A percentile compares a stretch with the other conserved stretches of the same genome.
Conservation (phyloP, 1,140 invertebrate genomes). For the Pseudomyrmex pallidus region DNA sequence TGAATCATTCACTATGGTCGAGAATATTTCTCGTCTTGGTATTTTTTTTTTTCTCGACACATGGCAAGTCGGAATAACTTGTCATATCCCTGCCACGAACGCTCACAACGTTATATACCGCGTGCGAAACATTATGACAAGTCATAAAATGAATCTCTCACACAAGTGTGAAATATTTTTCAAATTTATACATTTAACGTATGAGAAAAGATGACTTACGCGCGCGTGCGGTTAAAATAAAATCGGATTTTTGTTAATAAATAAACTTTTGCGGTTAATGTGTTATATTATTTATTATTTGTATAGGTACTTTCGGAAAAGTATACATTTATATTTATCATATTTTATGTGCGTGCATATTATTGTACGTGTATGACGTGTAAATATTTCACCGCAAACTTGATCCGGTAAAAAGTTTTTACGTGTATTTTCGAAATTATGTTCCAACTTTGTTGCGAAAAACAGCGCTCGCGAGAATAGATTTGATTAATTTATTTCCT, state of each 20-base stretch:
- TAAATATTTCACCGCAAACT: too few species aligned
- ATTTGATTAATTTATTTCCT: conserved; percentile 28
- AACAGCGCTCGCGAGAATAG: neutral
- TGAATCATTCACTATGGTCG: conserved; percentile 61
- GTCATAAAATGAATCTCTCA: neutral
- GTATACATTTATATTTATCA: too few species aligned
- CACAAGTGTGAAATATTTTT: neutral
- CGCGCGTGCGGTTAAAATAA: neutral
- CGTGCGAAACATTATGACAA: neutral
- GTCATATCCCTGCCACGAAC: conserved; percentile 11
- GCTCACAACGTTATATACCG: conserved; percentile 6
- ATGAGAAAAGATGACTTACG: neutral
- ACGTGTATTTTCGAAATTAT: neutral
- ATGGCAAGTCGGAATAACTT: conserved; percentile 14
- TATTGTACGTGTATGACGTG: too few species aligned
- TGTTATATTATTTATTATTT: too few species aligned
- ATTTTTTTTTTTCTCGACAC: neutral
- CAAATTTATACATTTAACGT: neutral
- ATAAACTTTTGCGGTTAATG: too few species aligned
- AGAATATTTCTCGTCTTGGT: conserved; percentile 28
- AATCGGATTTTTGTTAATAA: too few species aligned
- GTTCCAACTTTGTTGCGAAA: neutral
- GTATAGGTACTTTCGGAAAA: too few species aligned
- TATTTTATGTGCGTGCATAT: too few species aligned
- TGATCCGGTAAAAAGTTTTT: too few species aligned